phyloP scores from a whole-genome alignment of 37 sponge, comb jelly and placozoan species.

The Lycopodina hypogea region DNA sequence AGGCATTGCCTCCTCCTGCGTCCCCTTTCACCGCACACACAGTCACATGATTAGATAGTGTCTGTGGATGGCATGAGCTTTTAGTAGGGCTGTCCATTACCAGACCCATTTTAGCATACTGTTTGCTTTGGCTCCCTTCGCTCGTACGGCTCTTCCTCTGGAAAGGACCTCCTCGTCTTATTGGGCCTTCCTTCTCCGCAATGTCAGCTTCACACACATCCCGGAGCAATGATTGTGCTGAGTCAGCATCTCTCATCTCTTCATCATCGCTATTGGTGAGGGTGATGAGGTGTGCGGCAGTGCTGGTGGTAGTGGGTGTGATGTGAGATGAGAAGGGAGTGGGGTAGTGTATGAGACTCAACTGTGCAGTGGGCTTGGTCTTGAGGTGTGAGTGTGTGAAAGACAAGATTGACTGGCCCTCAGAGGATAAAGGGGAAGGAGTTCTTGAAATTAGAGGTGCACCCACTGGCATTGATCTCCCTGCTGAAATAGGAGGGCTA shows the following conservation, averaged over 20 bases:
- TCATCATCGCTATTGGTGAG: background rate
- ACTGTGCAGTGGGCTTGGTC: background rate
- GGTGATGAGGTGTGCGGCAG: background rate
- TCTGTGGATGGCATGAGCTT: background rate
- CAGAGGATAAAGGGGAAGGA: too few relatives aligned
- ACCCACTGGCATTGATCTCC: too few relatives aligned
- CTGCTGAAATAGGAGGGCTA: too few relatives aligned
- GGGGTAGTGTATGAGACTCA: background rate
- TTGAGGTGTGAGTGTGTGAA: background rate
- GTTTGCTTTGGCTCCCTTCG: background rate
- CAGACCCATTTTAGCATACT: slow-evolving; percentile 23
- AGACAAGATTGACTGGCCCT: background rate
- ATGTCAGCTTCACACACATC: slow-evolving; percentile 10
- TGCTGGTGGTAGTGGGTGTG: background rate
- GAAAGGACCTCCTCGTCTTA: background rate
- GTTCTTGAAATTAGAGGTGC: too few relatives aligned
- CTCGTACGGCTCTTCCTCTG: background rate
- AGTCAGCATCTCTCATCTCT: background rate
- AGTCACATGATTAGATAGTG: background rate
- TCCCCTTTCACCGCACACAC: background rate
- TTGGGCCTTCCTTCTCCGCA: background rate
- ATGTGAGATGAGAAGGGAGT: background rate
- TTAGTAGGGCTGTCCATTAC: slow-evolving; percentile 12
- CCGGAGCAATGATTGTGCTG: slow-evolving; percentile 10
- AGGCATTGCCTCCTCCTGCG: background rate